Conservation (phyloP, 2,888 invertebrate genomes). For the Ornithoptera alexandrae region DNA sequence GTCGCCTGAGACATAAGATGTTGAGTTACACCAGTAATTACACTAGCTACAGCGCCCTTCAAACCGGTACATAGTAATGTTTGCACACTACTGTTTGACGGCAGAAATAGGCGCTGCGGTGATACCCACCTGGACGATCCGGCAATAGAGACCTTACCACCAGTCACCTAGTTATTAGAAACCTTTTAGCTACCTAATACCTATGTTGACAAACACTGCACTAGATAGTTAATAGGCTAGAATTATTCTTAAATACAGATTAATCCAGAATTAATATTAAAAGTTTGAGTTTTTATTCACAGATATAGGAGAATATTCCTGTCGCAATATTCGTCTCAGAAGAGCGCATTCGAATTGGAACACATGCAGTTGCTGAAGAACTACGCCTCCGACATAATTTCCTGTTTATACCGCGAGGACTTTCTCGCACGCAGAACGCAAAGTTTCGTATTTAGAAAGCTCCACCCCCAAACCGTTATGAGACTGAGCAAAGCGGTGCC, state of each 20-base stretch:
- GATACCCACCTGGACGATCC: too few relatives aligned
- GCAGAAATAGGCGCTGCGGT: too few relatives aligned
- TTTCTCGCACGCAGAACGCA: slow-evolving; percentile 44
- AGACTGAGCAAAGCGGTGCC: slow-evolving; percentile 54
- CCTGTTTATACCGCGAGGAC: slow-evolving; percentile 59
- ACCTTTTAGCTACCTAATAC: too few relatives aligned
- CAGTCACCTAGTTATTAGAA: too few relatives aligned
- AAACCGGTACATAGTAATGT: too few relatives aligned
- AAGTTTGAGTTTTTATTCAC: slow-evolving; percentile 32
- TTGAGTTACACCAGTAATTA: background rate
- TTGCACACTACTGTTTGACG: too few relatives aligned
- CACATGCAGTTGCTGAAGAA: slow-evolving; percentile 47
- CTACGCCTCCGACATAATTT: slow-evolving; percentile 59
- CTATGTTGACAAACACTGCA: background rate
- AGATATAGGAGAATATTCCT: slow-evolving; percentile 61
- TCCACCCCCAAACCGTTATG: slow-evolving; percentile 54
- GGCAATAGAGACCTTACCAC: too few relatives aligned
- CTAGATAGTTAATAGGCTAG: background rate
- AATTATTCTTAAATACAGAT: background rate
- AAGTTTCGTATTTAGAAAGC: slow-evolving; percentile 55
- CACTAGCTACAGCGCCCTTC: background rate
- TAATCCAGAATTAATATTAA: background rate
- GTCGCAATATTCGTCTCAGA: background rate
- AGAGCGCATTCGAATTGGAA: slow-evolving; percentile 34
- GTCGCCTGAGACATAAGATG: too few relatives aligned